phyloP scores from a whole-genome alignment of 2,113 vertebrate species.

The Phoenicopterus ruber region DNA sequence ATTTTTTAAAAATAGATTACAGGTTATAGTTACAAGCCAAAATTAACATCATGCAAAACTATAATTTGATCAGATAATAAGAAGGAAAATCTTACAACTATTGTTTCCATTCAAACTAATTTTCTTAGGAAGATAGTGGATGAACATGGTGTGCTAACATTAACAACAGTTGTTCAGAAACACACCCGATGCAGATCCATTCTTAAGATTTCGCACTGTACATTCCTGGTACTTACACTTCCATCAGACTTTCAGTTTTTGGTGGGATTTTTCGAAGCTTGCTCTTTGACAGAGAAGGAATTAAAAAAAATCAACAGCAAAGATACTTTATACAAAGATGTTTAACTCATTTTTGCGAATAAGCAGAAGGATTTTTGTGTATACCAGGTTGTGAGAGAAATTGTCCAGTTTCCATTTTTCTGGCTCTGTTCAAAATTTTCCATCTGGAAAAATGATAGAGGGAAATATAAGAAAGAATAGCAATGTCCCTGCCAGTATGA shows the following conservation, averaged over 20 bases:
- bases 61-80: neutral
- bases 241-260: neutral
- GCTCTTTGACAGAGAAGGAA: neutral
- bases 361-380: neutral
- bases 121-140: neutral
- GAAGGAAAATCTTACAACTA: neutral
- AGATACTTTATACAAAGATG: neutral
- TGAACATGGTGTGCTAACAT: neutral
- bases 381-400: neutral
- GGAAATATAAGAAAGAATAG: constrained; percentile 52
- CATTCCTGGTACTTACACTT: neutral
- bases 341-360: neutral
- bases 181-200: neutral
- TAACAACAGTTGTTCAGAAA: neutral
- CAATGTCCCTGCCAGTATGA: constrained; percentile 49
- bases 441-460: constrained; percentile 57
- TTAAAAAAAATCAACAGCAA: neutral
- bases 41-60: neutral
- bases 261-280: neutral
- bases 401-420: constrained; percentile 33
- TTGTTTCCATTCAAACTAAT: neutral
- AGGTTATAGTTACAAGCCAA: neutral
- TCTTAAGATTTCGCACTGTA: neutral
- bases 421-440: constrained; percentile 36
- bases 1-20: neutral